Conservation (phyloP, 2,888 invertebrate species). For the Leucania comma region DNA sequence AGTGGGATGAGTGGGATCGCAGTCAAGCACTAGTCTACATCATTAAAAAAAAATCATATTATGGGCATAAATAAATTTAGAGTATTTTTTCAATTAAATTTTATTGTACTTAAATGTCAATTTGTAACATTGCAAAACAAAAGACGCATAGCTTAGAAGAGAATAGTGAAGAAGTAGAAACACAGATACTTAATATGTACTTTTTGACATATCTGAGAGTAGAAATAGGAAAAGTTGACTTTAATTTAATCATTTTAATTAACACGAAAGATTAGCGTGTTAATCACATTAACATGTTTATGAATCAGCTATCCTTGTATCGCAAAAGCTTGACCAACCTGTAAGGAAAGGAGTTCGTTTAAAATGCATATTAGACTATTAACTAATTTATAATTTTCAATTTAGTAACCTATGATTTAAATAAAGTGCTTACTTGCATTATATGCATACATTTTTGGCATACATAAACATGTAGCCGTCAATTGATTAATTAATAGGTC, state of each 20-base stretch:
- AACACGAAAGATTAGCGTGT: neutral
- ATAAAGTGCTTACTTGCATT: neutral
- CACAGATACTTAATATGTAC: no score
- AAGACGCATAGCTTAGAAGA: neutral
- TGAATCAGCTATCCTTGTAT: conserved; percentile 47
- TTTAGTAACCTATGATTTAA: conserved; percentile 12
- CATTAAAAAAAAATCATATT: neutral
- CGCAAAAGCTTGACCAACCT: conserved; percentile 6
- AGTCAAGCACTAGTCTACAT: no score
- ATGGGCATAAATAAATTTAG: neutral
- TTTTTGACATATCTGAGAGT: no score
- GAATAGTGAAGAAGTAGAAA: neutral
- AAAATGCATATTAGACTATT: conserved; percentile 22
- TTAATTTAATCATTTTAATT: neutral
- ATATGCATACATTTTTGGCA: neutral
- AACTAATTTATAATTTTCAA: conserved; percentile 29
- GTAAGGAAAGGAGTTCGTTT: conserved; percentile 40
- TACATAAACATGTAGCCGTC: neutral
- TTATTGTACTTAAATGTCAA: no score
- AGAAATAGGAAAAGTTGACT: neutral
- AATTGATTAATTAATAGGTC: neutral
- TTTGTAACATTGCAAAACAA: neutral
- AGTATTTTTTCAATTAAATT: neutral
- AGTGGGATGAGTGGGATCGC: no score
- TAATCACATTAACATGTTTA: conserved; percentile 38